phyloP scores from a whole-genome alignment of 2,888 invertebrate species.

The Caenorhabditis doughertyi region DNA sequence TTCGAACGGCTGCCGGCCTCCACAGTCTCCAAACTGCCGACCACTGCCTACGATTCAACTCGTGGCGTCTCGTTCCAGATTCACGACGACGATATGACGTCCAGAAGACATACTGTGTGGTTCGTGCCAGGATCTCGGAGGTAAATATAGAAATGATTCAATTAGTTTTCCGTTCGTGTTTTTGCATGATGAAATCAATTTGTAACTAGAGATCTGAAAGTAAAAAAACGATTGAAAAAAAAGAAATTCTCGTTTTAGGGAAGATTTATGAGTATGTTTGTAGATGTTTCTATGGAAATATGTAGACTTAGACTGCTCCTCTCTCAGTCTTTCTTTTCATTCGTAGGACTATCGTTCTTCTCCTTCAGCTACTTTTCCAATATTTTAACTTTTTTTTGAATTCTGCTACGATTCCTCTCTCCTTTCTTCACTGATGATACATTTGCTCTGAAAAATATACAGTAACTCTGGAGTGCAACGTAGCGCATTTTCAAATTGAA shows the following conservation, averaged over 20 bases:
- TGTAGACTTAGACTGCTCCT: not conserved
- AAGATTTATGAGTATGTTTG: conserved; percentile 45
- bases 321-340: conserved; percentile 12
- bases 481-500: conserved; percentile 3
- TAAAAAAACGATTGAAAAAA: not conserved
- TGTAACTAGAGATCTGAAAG: not conserved
- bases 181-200: conserved; percentile 21
- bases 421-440: conserved; percentile 20
- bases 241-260: not conserved
- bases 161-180: not conserved
- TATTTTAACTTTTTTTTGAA: not conserved
- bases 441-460: no score
- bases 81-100: conserved; percentile 70
- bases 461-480: conserved; percentile 17
- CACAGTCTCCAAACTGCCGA: conserved; percentile 51
- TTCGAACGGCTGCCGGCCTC: conserved; percentile 40
- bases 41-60: conserved; percentile 59
- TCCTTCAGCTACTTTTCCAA: conserved; percentile 28
- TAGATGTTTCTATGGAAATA: conserved; percentile 51
- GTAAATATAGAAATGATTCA: conserved; percentile 38
- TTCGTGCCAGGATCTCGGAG: conserved; percentile 75
- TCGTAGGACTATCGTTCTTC: conserved; percentile 23
- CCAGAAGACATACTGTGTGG: conserved; percentile 75
- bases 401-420: conserved; percentile 11
- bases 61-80: conserved; percentile 62